Evolutionary conservation across 2,797 vertebrate species (phyloP).

Genomic region (Macropodus opercularis): DNA sequence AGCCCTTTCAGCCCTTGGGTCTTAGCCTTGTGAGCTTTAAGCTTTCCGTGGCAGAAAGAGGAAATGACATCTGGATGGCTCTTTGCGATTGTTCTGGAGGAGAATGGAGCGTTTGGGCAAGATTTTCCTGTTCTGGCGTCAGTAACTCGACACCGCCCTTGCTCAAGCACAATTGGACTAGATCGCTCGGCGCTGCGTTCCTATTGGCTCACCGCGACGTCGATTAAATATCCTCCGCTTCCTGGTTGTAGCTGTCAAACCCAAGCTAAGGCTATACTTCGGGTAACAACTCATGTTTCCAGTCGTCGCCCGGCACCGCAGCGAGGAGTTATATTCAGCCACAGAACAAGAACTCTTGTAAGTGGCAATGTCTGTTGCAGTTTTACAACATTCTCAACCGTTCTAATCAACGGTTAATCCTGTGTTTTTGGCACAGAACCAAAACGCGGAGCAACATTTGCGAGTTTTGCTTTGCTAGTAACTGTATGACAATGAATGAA

Average conservation of each 20-base stretch:
- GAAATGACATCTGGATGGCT: constrained; percentile 54
- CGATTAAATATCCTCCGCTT: constrained; percentile 47
- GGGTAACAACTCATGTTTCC: constrained; percentile 31
- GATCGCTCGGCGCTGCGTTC: accelerated
- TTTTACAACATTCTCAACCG: not conserved
- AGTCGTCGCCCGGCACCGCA: constrained; percentile 40
- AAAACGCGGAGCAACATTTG: constrained; percentile 7
- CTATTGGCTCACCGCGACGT: constrained; percentile 55
- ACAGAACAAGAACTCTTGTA: constrained; percentile 61
- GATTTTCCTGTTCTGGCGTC: constrained; percentile 20
- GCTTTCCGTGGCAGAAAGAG: not conserved
- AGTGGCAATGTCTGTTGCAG: constrained; percentile 54
- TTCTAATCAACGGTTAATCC: not conserved
- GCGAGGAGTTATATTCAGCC: constrained; percentile 34
- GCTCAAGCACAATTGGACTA: constrained; percentile 49
- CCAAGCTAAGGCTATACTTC: not conserved
- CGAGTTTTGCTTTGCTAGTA: constrained; percentile 5
- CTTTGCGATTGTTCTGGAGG: constrained; percentile 35
- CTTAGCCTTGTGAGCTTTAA: not conserved
- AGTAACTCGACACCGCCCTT: constrained; percentile 12
- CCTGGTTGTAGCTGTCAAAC: constrained; percentile 72
- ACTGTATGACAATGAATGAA: not conserved
- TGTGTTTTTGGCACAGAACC: not conserved
- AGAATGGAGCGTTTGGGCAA: constrained; percentile 37
- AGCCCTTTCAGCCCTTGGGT: not conserved